Percentiles rank a stretch among this genome's conserved stretches.
These are phyloP conservation scores for Coptotermes formosanus DNA, from an alignment of 1,140 invertebrate genomes.

Conservation along the genomic window DNA sequence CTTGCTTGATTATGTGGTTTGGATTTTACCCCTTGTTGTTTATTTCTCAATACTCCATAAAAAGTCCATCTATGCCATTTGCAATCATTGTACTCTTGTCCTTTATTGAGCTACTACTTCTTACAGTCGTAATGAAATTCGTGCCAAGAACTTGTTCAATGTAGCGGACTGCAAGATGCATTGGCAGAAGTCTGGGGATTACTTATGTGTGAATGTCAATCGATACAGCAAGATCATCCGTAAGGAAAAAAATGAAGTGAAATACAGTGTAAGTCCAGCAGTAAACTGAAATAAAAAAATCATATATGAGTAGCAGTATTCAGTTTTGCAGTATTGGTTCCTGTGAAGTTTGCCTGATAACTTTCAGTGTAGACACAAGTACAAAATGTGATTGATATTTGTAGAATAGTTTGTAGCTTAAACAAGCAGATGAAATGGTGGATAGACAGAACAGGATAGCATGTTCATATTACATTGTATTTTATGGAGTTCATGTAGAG, in stretches of 20 bases:
- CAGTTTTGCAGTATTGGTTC: background rate
- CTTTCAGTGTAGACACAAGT: too few species aligned
- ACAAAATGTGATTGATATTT: too few species aligned
- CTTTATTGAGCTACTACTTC: slow-evolving; percentile 34
- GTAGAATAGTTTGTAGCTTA: too few species aligned
- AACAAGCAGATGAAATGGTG: too few species aligned
- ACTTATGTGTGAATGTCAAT: slow-evolving; percentile 97
- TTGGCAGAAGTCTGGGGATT: slow-evolving; percentile 98
- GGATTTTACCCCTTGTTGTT: too few species aligned
- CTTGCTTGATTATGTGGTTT: too few species aligned
- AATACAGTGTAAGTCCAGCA: slow-evolving; percentile 75
- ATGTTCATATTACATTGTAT: too few species aligned
- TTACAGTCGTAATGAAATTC: slow-evolving; percentile 78
- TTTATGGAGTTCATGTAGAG: too few species aligned
- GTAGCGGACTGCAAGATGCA: slow-evolving; percentile 98
- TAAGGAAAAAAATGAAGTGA: slow-evolving; percentile 84
- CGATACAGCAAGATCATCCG: slow-evolving; percentile 86
- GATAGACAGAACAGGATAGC: too few species aligned
- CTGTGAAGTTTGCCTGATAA: background rate
- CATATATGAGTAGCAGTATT: slow-evolving; percentile 4
- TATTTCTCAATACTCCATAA: too few species aligned
- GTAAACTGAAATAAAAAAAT: background rate
- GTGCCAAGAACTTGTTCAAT: slow-evolving; percentile 96
- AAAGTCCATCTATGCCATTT: background rate
- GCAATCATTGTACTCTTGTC: background rate